phyloP scores from a whole-genome alignment of 2,888 invertebrate species.

The Choreutis nemorana region DNA sequence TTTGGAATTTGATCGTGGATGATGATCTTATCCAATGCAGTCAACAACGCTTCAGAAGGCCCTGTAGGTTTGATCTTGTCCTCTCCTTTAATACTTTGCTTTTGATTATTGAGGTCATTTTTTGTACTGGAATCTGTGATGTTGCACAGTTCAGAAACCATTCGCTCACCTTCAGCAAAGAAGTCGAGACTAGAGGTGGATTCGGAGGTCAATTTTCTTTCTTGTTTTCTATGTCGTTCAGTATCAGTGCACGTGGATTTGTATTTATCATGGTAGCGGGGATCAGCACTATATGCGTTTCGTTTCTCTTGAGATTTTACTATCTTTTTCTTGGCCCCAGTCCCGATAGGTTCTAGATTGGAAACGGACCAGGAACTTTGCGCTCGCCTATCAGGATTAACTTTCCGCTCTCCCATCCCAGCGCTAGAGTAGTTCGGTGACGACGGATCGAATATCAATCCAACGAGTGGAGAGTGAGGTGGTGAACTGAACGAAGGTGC shows the following conservation, averaged over 20 bases:
- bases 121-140: conserved; percentile 37
- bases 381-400: conserved; percentile 38
- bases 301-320: conserved; percentile 54
- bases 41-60: conserved; percentile 43
- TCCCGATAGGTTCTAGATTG: conserved; percentile 57
- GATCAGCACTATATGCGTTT: conserved; percentile 34
- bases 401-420: conserved; percentile 33
- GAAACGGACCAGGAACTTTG: conserved; percentile 44
- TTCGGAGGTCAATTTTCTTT: conserved; percentile 46
- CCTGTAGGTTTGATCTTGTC: conserved; percentile 39
- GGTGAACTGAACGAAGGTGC: conserved; percentile 56
- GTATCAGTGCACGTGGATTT: conserved; percentile 37
- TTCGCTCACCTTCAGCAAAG: conserved; percentile 66
- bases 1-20: conserved; percentile 59
- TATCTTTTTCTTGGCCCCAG: conserved; percentile 57
- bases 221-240: conserved; percentile 39
- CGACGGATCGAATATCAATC: conserved; percentile 50
- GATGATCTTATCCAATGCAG: conserved; percentile 52
- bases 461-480: conserved; percentile 53
- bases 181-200: conserved; percentile 67
- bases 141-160: conserved; percentile 69
- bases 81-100: conserved; percentile 36
- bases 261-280: conserved; percentile 44
- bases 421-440: conserved; percentile 41
- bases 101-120: conserved; percentile 31